These are phyloP conservation scores for Eumerus sabulonum DNA, from an alignment of 2,888 invertebrate genomes.

Conservation along the genomic window DNA sequence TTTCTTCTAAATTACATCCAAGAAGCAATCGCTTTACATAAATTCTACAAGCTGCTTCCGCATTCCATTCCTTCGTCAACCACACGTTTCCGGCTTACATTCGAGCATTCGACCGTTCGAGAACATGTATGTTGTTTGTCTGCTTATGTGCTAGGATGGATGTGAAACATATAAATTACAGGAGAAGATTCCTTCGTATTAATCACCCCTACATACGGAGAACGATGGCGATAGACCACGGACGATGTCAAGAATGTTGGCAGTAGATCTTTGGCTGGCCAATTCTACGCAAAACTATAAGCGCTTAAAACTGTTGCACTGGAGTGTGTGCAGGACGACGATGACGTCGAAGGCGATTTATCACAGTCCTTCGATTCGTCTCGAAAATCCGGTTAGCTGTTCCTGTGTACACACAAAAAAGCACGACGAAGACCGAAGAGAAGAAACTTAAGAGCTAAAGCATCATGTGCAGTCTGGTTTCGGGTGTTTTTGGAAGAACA, in stretches of 20 bases:
- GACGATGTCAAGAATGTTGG: conserved; percentile 12
- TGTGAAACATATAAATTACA: conserved; percentile 60
- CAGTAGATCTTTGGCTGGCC: conserved; percentile 35
- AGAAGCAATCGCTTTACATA: conserved; percentile 44
- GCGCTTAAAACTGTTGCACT: conserved; percentile 36
- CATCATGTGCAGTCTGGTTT: conserved; percentile 40
- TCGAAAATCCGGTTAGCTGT: not conserved
- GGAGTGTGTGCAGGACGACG: not conserved
- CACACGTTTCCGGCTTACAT: conserved; percentile 22
- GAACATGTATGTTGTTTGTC: conserved; percentile 8
- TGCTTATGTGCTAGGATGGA: conserved; percentile 27
- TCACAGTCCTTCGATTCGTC: conserved; percentile 48
- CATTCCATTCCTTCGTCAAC: conserved; percentile 11
- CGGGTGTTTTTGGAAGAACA: conserved; percentile 9
- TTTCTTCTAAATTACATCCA: conserved; percentile 49
- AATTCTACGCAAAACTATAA: conserved; percentile 17
- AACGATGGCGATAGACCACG: conserved; percentile 6
- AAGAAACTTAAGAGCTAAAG: conserved; percentile 23
- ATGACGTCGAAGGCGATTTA: conserved; percentile 30
- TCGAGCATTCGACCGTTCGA: conserved; percentile 2
- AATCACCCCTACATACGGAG: conserved; percentile 50
- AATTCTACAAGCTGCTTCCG: conserved; percentile 39
- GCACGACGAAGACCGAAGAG: too few relatives aligned
- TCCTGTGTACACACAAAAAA: not conserved
- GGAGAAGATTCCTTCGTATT: conserved; percentile 46